A percentile compares a stretch with the other conserved stretches of the same genome.
Evolutionary conservation across 2,888 invertebrate genomes (phyloP).

Genomic region (Oligia fasciuncula): DNA sequence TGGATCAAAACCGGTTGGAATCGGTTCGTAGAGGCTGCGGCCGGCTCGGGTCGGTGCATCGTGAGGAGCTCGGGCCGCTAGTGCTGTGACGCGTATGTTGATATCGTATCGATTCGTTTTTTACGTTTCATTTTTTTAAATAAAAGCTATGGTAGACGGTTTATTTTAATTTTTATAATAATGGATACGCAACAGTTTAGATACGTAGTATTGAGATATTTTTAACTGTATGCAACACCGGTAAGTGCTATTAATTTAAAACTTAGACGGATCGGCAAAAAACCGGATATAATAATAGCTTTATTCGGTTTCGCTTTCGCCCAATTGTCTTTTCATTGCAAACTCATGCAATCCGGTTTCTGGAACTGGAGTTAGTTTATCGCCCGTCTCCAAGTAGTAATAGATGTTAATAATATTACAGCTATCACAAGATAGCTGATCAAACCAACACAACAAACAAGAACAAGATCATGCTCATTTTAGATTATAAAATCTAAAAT

Average conservation of each 20-base stretch:
- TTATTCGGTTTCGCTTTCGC: constrained; percentile 69
- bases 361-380: constrained; percentile 39
- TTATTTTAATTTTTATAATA: neutral
- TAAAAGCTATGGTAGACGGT: neutral
- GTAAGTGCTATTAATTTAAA: constrained; percentile 31
- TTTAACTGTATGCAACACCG: constrained; percentile 47
- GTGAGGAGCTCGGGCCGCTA: constrained; percentile 73
- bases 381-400: constrained; percentile 46
- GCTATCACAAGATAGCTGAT: neutral
- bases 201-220: constrained; percentile 25
- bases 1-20: constrained; percentile 86
- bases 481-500: constrained; percentile 16
- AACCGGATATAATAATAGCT: constrained; percentile 73
- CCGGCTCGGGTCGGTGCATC: constrained; percentile 86
- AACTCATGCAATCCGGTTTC: constrained; percentile 73
- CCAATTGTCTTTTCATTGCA: constrained; percentile 72
- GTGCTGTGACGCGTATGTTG: constrained; percentile 76
- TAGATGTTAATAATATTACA: constrained; percentile 7
- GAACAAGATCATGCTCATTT: too few relatives aligned
- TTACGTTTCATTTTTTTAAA: constrained; percentile 22
- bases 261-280: constrained; percentile 63
- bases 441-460: too few relatives aligned
- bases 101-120: constrained; percentile 60
- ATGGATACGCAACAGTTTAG: neutral
- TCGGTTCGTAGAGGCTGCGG: constrained; percentile 85